phyloP scores from a whole-genome alignment of 2,888 invertebrate species.

The Octodonta nipae region DNA sequence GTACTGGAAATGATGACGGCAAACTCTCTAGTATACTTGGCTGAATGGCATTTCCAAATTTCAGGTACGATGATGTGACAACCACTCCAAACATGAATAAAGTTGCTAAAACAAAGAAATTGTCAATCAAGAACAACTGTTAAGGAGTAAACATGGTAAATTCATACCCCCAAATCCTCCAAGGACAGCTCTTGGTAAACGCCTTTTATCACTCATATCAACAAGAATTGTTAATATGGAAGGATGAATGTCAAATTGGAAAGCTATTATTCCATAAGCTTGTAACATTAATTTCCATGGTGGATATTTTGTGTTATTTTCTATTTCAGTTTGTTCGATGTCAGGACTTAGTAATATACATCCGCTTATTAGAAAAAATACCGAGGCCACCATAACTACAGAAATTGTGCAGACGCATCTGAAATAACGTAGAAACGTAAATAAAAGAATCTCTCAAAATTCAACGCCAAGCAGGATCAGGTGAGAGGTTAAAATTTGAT shows the following conservation, averaged over 20 bases:
- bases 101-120: constrained; percentile 35
- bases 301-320: constrained; percentile 11
- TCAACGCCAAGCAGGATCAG: too few species aligned
- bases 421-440: constrained; percentile 18
- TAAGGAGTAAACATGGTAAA: constrained; percentile 11
- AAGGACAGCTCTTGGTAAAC: constrained; percentile 58
- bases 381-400: constrained; percentile 47
- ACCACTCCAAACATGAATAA: constrained; percentile 52
- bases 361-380: constrained; percentile 52
- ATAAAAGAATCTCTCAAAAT: too few species aligned
- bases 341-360: constrained; percentile 43
- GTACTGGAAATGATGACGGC: constrained; percentile 49
- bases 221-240: constrained; percentile 79
- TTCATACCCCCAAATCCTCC: constrained; percentile 56
- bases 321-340: constrained; percentile 22
- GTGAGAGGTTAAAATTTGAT: too few species aligned
- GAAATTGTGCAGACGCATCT: constrained; percentile 54
- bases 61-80: constrained; percentile 45
- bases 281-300: constrained; percentile 40
- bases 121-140: not conserved
- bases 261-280: constrained; percentile 54
- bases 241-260: constrained; percentile 72
- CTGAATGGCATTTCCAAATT: constrained; percentile 51
- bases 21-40: constrained; percentile 51
- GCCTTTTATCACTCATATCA: constrained; percentile 70